Conservation (phyloP, 2,797 vertebrate genomes). For the Micropoecilia bifurca region DNA sequence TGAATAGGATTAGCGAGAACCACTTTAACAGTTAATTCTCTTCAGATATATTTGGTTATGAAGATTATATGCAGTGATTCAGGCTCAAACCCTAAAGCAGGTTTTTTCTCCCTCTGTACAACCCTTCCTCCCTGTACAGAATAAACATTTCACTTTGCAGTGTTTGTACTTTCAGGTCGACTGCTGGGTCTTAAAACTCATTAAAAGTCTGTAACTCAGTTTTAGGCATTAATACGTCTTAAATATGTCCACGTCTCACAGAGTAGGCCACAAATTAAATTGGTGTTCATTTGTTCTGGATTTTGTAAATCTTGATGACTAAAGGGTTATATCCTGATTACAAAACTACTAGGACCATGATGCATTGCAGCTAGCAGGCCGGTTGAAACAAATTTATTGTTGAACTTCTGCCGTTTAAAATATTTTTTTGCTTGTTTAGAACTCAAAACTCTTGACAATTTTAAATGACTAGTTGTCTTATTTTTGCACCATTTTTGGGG, state of each 20-base stretch:
- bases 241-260: neutral
- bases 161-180: neutral
- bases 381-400: neutral
- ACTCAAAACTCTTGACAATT: neutral
- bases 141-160: slow-evolving; percentile 8
- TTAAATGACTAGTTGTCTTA: neutral
- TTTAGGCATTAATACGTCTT: no score
- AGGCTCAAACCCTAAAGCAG: slow-evolving; percentile 1
- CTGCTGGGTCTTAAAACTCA: neutral
- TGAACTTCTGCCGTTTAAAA: neutral
- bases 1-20: slow-evolving; percentile 3
- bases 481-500: neutral
- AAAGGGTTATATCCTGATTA: neutral
- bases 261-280: neutral
- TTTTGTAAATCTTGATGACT: neutral
- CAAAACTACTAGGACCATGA: neutral
- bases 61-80: slow-evolving; percentile 12
- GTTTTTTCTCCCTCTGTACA: neutral
- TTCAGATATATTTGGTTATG: slow-evolving; percentile 1
- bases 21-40: slow-evolving; percentile 11
- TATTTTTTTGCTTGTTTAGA: neutral
- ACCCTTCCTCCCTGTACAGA: slow-evolving; percentile 2
- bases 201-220: neutral
- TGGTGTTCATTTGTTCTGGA: neutral
- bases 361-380: neutral